phyloP scores from a whole-genome alignment of 2,888 invertebrate species.

The Sthenelais limicola region DNA sequence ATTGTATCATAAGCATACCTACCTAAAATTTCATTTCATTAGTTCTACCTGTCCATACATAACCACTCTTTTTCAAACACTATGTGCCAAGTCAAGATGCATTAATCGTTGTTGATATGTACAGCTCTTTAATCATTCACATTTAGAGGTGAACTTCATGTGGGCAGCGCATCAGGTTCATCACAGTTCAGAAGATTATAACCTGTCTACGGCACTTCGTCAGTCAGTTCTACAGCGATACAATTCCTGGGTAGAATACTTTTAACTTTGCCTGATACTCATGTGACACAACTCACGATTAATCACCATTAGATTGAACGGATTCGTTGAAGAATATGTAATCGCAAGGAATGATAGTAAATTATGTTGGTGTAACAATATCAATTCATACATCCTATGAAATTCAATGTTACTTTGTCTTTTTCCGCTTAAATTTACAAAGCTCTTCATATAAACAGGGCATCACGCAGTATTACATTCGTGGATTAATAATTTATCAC shows the following conservation, averaged over 20 bases:
- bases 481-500: too few relatives aligned
- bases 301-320: neutral
- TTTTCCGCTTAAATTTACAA: neutral
- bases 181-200: conserved; percentile 71
- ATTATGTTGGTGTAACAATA: neutral
- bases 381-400: neutral
- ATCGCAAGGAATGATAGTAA: neutral
- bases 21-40: too few relatives aligned
- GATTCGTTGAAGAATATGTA: neutral
- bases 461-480: too few relatives aligned
- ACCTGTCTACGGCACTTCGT: conserved; percentile 70
- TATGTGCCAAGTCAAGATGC: too few relatives aligned
- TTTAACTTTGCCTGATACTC: conserved; percentile 33
- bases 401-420: neutral
- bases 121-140: too few relatives aligned
- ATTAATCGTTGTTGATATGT: too few relatives aligned
- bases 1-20: too few relatives aligned
- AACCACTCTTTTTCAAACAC: too few relatives aligned
- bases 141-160: conserved; percentile 70
- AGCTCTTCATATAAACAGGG: neutral
- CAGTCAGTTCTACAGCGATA: conserved; percentile 68
- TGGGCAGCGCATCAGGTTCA: conserved; percentile 72
- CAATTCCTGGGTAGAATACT: conserved; percentile 66
- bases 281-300: neutral
- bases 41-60: too few relatives aligned